Base-by-base conservation (phyloP, 2,113 vertebrate species). In the Cyprinodon tularosa region DNA sequence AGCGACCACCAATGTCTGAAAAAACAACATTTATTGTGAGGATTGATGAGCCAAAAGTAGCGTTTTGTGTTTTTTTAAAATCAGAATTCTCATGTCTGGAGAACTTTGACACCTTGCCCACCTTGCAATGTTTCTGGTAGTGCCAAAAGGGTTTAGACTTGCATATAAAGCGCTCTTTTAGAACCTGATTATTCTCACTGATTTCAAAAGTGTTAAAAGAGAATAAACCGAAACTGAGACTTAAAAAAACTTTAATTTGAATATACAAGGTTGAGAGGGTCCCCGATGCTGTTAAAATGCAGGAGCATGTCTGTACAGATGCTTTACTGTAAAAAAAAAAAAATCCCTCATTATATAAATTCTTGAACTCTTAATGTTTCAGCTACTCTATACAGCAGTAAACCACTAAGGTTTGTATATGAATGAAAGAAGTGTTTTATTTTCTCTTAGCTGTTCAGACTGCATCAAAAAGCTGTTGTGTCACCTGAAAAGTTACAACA, bases 381-480 rank as follows among this genome's bases (percentile, higher is more conserved):
- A 66, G 7, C 8, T 66, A 63, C 68, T 13, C 4, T 47, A 70
- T 77, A 42, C 63, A 68, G 44, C 15, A 50, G 69, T 39, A 44
- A 85, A 79, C 40, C 71, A 60, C 1, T 67, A 66, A 62, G 73
- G 17, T n/a, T 59, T 59, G 53, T n/a, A 59, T n/a, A 9, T 42
- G 9, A 78, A 77, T 80, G 11, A 39, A 9, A 15, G 20, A 68
- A 14, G 62, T 65, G 20, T 61, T 71, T 17, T 64, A 39, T 67
- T 42, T 81, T 66, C 45, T 64, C 45, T 22, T 69, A 62, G 76
- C 65, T 85, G 63, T 73, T 62, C 22, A 38, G 42, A 74, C 71
- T n/a, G 17, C 50, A 57, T 57, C 50, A 10, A 57, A 6, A 8
- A 57, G 17, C 20, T 57, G 50, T 57, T 20, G 44, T 45, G 9